Base-by-base conservation (phyloP, 2,888 invertebrate species). In the Pherbina coryleti region DNA sequence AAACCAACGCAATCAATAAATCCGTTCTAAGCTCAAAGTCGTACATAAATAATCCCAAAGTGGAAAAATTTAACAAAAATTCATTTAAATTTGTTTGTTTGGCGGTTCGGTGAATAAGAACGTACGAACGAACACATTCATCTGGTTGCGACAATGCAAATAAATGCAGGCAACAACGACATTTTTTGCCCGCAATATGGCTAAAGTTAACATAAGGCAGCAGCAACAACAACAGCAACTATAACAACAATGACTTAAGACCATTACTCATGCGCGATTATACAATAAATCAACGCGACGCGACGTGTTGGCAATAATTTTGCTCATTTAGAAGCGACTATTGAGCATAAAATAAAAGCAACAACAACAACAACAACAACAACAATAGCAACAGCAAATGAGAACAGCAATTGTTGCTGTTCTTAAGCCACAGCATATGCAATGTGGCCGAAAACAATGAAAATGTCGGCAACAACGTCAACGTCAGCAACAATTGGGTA, bases 241-340 rank as follows among this genome's bases (percentile, higher is more conserved):
- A 60, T 75, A 74, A 14, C 49, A 62, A 62, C 77, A 75, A 67
- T 74, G 70, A 73, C 75, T 62, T 62, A 49, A 62, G 75, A 85
- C 86, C 88, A 87, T 87, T 87, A 87, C 87, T 87, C 87, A 87
- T 88, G 86, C 87, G 86, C 88, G 87, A 86, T 87, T 86, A 86
- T 87, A 88, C 86, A 87, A 87, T 87, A 87, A 87, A 87, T 87
- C 87, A 87, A 87, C 86, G 86, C 86, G 88, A 87, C 85, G 87
- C 86, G 87, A 87, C 87, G 88, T 87, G 87, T 87, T 86, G 86
- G 86, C 88, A 87, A 88, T 87, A 87, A 87, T 87, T 87, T 87
- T 86, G 86, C 86, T 87, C 87, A 87, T 80, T 79, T 80, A 81
- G 53, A 60, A 22, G 31, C 60, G 22, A n/a, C 72, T 79, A 80